Base-by-base conservation (phyloP, 2,888 invertebrate species). In the Dryobotodes eremita region DNA sequence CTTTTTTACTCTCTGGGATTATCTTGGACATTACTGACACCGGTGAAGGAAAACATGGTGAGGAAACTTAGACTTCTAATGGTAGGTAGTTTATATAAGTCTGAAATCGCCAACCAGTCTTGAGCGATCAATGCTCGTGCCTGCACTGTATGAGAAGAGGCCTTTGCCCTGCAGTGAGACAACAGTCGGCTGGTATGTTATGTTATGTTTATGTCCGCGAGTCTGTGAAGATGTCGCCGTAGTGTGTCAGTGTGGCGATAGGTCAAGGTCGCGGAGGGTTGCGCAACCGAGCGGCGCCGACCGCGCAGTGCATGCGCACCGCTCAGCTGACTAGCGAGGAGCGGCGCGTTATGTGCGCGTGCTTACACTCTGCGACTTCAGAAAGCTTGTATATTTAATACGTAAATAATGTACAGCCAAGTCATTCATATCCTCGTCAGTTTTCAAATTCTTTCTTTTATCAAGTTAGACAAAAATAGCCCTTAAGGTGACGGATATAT, bases 241-340 rank as follows among this genome's bases (percentile, higher is more conserved):
- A 31, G 48, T 13, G 71, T 74, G 75, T 36, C 20, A 26, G 73
- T 48, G 79, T 55, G 50, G 75, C 53, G 23, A 48, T 26, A 66
- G 82, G 82, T 61, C 53, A 82, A 75, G 79, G 79, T 31, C 75
- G 70, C 36, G 13, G 62, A 7, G 23, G 31, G 69, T 53, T 65
- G 59, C 46, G 61, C 59, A 78, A 78, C 20, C 26, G 26, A n/a
- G 55, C 68, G 26, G 15, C 48, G 17, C 53, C 46, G n/a, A 1
- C 8, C 42, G 26, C 70, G 59, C 42, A 15, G 13, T 23, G 69
- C 31, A 15, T 3, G 59, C 26, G 77, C 76, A 20, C 57, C 48
- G 69, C 31, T 13, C 57, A 78, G 26, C 66, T 59, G 57, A 48
- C 1, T n/a, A 11, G 36, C 13, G 4, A 3, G 8, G 23, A 2